Conservation (phyloP, 2,888 invertebrate species). For the Amiota minor region DNA sequence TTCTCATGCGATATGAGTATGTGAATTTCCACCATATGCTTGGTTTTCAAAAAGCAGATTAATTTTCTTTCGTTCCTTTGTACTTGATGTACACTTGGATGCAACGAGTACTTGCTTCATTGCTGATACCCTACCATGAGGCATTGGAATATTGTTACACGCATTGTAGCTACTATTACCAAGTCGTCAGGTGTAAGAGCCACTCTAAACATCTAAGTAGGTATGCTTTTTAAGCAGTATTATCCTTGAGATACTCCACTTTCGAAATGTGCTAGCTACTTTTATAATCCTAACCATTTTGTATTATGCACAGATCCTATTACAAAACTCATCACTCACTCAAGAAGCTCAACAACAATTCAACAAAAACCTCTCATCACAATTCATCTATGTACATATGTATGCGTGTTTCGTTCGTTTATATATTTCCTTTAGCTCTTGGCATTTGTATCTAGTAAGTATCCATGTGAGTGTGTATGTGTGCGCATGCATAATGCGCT, state of each 20-base stretch:
- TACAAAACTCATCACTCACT: slow-evolving; percentile 20
- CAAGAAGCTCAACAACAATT: neutral
- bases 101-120: neutral
- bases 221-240: no score
- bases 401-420: neutral
- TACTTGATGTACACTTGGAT: neutral
- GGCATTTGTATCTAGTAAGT: neutral
- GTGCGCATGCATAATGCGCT: slow-evolving; percentile 6
- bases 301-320: slow-evolving; percentile 13
- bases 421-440: neutral
- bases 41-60: slow-evolving; percentile 13
- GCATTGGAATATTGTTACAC: no score
- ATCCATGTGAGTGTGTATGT: neutral
- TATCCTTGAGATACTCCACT: no score
- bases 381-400: neutral
- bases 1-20: neutral
- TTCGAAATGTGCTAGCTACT: no score
- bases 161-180: no score
- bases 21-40: slow-evolving; percentile 23
- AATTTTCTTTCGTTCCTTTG: slow-evolving; percentile 5
- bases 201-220: no score
- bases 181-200: no score
- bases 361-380: neutral
- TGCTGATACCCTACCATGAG: neutral
- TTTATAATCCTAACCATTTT: slow-evolving; percentile 14